Base-by-base conservation (phyloP, 2,797 vertebrate genomes). In the Myioborus melanocephalus region DNA sequence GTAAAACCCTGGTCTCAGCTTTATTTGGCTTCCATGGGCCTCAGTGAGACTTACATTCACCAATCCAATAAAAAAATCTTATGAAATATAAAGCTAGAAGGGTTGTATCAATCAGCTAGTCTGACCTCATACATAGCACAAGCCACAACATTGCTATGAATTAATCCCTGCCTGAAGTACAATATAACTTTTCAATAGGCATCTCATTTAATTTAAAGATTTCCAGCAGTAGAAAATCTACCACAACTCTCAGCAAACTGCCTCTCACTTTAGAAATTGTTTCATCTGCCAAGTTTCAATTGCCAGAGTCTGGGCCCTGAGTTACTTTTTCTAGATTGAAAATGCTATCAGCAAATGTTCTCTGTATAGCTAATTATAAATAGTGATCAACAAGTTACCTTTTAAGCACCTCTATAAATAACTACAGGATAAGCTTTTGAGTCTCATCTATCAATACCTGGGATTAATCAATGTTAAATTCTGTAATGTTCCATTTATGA, bases 201-300 rank as follows among this genome's bases (percentile, higher is more conserved):
- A 90, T 94, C 76, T 81, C 65, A 78, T 86, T 94, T 88, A 55
- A 94, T 86, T 93, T 94, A 90, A 94, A 91, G 73, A 93, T 75
- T 95, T 95, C 52, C 83, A 93, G 59, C 69, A 83, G 77, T 5
- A 86, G 88, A 88, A 94, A 93, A 82, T 66, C 59, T 72, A 93
- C 72, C 65, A 77, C 87, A 91, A 55, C 16, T 50, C 57, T 88
- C 78, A 75, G 57, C 75, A 75, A 91, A 83, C 77, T 63, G 26
- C 60, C 59, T 88, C 57, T 94, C 56, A 44, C 41, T 92, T 88
- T 5, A 84, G 60, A 90, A 79, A 84, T 24, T 44, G 17, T 17
- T 49, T 86, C 22, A 39, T 77, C 60, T 83, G 66, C 86, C 73
- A 89, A 80, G 43, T 92, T 95, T 68, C 71, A 89, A 27, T 60